A percentile compares a stretch with the other conserved stretches of the same genome.
phyloP scores from a whole-genome alignment of 2,113 vertebrate species.

The Dicerorhinus sumatrensis region DNA sequence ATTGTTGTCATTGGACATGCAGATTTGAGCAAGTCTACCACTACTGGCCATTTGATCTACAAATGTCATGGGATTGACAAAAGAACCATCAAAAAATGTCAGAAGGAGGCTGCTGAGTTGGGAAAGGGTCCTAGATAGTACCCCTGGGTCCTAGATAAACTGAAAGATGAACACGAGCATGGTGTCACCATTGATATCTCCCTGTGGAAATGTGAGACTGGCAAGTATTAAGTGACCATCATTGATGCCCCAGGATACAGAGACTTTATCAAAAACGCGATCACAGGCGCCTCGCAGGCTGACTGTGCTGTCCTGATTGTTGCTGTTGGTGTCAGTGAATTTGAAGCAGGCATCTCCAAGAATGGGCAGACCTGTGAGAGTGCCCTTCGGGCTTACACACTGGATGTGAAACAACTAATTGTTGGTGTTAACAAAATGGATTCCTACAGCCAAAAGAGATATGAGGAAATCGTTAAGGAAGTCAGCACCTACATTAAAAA shows the following conservation, averaged over 20 bases:
- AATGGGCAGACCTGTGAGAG: neutral
- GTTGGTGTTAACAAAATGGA: neutral
- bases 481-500: neutral
- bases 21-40: neutral
- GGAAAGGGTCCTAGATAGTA: neutral
- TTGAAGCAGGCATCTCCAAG: neutral
- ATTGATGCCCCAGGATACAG: neutral
- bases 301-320: too few species aligned
- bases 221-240: neutral
- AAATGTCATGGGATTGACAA: accelerated
- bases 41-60: neutral
- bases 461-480: neutral
- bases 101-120: neutral
- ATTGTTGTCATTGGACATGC: neutral
- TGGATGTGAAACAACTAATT: neutral
- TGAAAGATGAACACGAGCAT: neutral
- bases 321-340: neutral
- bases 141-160: neutral
- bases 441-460: neutral
- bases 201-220: neutral
- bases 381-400: neutral
- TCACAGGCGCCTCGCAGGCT: neutral
- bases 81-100: neutral
- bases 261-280: neutral
- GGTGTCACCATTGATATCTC: neutral